A percentile compares a stretch with the other conserved stretches of the same genome.
Evolutionary conservation across 2,113 vertebrate genomes (phyloP).

Genomic region (Thryonomys swinderianus): DNA sequence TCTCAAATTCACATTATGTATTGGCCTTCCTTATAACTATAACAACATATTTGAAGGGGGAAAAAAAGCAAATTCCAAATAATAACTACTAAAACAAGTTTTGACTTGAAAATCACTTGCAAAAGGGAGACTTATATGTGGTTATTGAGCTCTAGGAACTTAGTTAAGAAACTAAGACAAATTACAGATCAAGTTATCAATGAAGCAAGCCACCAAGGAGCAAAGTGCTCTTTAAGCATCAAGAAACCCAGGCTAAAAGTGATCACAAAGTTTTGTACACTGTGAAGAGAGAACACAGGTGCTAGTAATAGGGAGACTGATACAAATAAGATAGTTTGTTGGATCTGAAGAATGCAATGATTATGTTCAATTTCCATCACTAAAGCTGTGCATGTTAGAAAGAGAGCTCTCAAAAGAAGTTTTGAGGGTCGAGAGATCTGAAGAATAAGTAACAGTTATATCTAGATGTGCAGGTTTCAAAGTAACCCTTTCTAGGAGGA

Average conservation of each 20-base stretch:
- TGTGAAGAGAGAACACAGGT: neutral
- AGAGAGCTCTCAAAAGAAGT: conserved; percentile 30
- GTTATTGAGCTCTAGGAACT: neutral
- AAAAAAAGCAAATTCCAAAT: neutral
- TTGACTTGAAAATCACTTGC: conserved; percentile 19
- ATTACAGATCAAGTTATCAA: conserved; percentile 6
- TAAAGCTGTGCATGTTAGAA: neutral
- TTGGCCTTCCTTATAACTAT: conserved; percentile 5
- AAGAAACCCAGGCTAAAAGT: neutral
- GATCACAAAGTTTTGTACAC: neutral
- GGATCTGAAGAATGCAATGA: neutral
- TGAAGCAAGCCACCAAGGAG: neutral
- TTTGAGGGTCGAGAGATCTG: neutral
- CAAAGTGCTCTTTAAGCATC: neutral
- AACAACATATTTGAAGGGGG: neutral
- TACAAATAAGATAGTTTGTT: neutral
- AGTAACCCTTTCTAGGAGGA: neutral
- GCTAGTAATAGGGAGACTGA: neutral
- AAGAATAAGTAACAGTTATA: neutral
- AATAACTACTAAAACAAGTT: conserved; percentile 23
- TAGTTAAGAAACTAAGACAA: conserved; percentile 24
- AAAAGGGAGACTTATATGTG: neutral
- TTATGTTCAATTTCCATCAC: neutral
- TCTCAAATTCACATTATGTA: neutral
- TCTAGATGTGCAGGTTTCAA: neutral